Conservation (phyloP, 2,797 vertebrate species). For the Pseudomugil tenellus region DNA sequence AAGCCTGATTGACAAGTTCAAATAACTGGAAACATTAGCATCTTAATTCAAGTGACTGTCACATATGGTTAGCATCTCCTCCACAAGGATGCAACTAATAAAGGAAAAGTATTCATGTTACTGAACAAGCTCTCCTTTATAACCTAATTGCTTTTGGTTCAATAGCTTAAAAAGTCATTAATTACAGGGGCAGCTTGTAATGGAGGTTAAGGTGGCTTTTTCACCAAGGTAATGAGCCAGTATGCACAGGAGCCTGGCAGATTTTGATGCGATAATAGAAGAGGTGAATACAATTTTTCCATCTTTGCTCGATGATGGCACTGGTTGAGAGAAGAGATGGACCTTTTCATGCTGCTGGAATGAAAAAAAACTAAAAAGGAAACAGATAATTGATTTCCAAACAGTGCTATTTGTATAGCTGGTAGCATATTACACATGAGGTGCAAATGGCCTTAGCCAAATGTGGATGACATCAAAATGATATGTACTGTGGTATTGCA, state of each 20-base stretch:
- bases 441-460: constrained; percentile 73
- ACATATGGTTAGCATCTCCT: constrained; percentile 77
- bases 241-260: constrained; percentile 61
- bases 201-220: constrained; percentile 83
- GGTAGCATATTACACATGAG: constrained; percentile 67
- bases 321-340: constrained; percentile 58
- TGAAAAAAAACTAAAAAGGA: constrained; percentile 49
- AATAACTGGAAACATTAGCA: constrained; percentile 77
- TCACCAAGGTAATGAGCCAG: constrained; percentile 82
- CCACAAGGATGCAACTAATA: constrained; percentile 81
- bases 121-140: constrained; percentile 81
- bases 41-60: constrained; percentile 79
- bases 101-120: constrained; percentile 77
- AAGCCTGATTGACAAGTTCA: constrained; percentile 77
- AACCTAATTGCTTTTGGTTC: constrained; percentile 85
- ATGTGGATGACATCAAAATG: constrained; percentile 75
- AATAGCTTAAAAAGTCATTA: constrained; percentile 87
- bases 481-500: constrained; percentile 62
- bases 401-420: constrained; percentile 75
- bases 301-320: constrained; percentile 64
- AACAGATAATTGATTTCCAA: constrained; percentile 77
- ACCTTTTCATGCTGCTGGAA: constrained; percentile 62
- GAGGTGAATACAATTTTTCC: constrained; percentile 71
- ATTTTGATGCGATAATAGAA: constrained; percentile 83
- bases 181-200: constrained; percentile 83